These are phyloP conservation scores for Chromobotia macracanthus DNA, from an alignment of 2,797 vertebrate species.

Conservation along the genomic window DNA sequence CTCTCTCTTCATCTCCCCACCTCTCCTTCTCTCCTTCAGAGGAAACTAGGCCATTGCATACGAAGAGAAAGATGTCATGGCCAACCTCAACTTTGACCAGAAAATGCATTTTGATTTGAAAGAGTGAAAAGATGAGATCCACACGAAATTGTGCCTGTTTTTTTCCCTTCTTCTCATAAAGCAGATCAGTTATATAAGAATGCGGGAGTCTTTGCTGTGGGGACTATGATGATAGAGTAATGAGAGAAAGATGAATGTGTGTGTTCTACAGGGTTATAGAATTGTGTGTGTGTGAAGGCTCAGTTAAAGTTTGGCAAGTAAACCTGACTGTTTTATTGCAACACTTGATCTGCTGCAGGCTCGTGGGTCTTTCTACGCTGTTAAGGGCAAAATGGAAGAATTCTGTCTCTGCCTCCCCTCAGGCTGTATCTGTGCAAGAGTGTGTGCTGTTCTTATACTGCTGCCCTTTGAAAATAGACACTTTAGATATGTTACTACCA, in stretches of 20 bases:
- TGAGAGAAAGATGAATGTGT: conserved; percentile 56
- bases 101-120: conserved; percentile 36
- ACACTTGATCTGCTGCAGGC: conserved; percentile 76
- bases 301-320: conserved; percentile 54
- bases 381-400: conserved; percentile 66
- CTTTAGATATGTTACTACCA: conserved; percentile 12
- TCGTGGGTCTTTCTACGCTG: conserved; percentile 72
- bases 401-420: conserved; percentile 29
- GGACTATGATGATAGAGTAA: conserved; percentile 55
- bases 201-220: conserved; percentile 51
- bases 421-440: conserved; percentile 42
- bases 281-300: conserved; percentile 33
- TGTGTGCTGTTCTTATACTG: conserved; percentile 24
- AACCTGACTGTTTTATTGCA: conserved; percentile 78
- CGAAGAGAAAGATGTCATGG: conserved; percentile 15
- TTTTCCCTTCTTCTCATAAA: conserved; percentile 14
- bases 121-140: conserved; percentile 21
- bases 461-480: conserved; percentile 29
- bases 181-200: conserved; percentile 55
- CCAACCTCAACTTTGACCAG: conserved; percentile 36
- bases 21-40: conserved; percentile 35
- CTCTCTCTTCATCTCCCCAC: conserved; percentile 49
- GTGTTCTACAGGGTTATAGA: conserved; percentile 36
- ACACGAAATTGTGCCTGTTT: not conserved
- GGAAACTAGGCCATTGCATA: conserved; percentile 35